Percentiles rank a stretch among this genome's conserved stretches.
These are phyloP conservation scores for Chloroclystis v-ata DNA, from an alignment of 2,888 invertebrate species.

Conservation along the genomic window DNA sequence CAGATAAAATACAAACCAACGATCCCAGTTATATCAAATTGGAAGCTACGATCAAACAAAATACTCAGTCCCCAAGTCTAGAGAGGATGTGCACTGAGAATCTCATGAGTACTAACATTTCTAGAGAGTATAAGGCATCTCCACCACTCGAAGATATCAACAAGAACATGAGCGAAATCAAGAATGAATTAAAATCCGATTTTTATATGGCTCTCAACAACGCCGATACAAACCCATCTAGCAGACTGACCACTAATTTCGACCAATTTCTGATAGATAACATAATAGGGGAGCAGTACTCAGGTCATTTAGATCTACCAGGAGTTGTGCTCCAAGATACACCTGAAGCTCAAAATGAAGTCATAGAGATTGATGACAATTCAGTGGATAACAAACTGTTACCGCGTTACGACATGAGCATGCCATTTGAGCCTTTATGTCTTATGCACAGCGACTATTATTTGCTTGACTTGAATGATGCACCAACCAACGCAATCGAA, in stretches of 20 bases:
- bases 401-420: conserved; percentile 66
- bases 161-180: conserved; percentile 67
- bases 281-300: conserved; percentile 64
- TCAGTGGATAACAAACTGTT: conserved; percentile 68
- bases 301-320: conserved; percentile 58
- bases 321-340: conserved; percentile 55
- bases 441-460: conserved; percentile 70
- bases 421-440: conserved; percentile 62
- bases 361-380: conserved; percentile 72
- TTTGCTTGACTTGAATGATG: conserved; percentile 64
- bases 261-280: conserved; percentile 69
- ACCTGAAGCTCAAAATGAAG: conserved; percentile 56
- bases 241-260: conserved; percentile 37
- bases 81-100: conserved; percentile 69
- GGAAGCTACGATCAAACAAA: conserved; percentile 68
- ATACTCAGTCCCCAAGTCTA: conserved; percentile 66
- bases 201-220: conserved; percentile 57
- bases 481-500: conserved; percentile 43
- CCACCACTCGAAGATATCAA: conserved; percentile 69
- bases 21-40: conserved; percentile 72
- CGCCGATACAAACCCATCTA: conserved; percentile 47
- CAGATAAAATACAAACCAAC: conserved; percentile 59
- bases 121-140: conserved; percentile 66
- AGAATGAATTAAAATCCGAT: conserved; percentile 70
- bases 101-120: conserved; percentile 53